These are phyloP conservation scores for Esperia sulphurella DNA, from an alignment of 2,888 invertebrate genomes.

Conservation along the genomic window DNA sequence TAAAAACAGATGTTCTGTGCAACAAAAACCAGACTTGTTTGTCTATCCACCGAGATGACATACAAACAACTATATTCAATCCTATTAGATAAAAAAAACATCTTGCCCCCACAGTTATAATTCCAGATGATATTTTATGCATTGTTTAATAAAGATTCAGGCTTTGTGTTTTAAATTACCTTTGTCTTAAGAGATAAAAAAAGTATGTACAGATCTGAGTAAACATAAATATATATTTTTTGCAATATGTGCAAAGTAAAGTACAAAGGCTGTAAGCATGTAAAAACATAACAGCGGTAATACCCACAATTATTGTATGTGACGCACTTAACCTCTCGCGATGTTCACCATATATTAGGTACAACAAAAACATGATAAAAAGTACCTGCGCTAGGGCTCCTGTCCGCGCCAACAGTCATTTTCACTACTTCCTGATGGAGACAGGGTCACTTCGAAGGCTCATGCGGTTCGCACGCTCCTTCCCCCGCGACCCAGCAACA, in stretches of 20 bases:
- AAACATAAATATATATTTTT: too few relatives aligned
- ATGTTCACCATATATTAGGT: constrained; percentile 29
- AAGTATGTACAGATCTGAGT: too few relatives aligned
- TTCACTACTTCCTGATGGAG: constrained; percentile 37
- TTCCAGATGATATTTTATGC: too few relatives aligned
- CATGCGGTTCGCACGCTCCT: constrained; percentile 45
- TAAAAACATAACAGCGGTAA: neutral
- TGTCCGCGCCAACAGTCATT: constrained; percentile 68
- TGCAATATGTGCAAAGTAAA: constrained; percentile 5
- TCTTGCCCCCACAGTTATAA: too few relatives aligned
- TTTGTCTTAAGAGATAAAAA: too few relatives aligned
- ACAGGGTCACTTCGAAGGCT: constrained; percentile 44
- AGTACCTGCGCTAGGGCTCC: constrained; percentile 66
- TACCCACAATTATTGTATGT: constrained; percentile 2
- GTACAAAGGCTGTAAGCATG: neutral
- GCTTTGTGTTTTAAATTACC: too few relatives aligned
- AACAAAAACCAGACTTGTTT: too few relatives aligned
- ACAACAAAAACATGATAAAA: constrained; percentile 52
- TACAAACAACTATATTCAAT: too few relatives aligned
- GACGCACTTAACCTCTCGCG: constrained; percentile 37
- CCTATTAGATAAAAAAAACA: too few relatives aligned
- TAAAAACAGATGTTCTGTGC: too few relatives aligned
- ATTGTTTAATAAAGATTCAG: too few relatives aligned
- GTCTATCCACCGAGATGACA: too few relatives aligned
- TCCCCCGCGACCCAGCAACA: constrained; percentile 63